Evolutionary conservation across 2,888 invertebrate genomes (phyloP), one percentile per base, ranked within the genome.

Genomic region (Blastobasis adustella): DNA sequence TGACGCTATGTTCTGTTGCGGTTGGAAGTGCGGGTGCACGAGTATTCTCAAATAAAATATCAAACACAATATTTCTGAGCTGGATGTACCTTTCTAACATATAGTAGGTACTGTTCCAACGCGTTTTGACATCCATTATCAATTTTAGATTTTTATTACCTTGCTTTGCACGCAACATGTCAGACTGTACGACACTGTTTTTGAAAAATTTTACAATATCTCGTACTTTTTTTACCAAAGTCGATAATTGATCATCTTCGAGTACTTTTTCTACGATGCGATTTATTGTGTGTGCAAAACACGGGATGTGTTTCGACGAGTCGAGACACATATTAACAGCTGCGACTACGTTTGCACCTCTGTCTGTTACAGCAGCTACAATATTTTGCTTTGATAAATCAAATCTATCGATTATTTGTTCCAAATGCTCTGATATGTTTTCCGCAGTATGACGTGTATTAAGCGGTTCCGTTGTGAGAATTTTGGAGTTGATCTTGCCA

Each of bases 1-100:
- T 58, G 58, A 50, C 54, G 23, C 57, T 52, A 49, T 55, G 58
- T 57, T 60, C 57, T 55, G 57, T 50, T 54, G 56, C 58, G 50
- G 56, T 54, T 8, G 53, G 54, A 54, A 51, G 57, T 54, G 54
- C 54, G 51, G 56, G 55, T 56, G 59, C 58, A 54, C 56, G 57
- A 10, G 52, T 53, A 50, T 58, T 58, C 52, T 49, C 49, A 53
- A 58, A 53, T 41, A 55, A 58, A 54, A 58, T 56, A 53, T 56
- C 48, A 51, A 52, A 45, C 47, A 53, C 51, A 7, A 56, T 46
- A 10, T 50, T 43, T 39, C 49, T 49, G 51, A 58, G 51, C 52
- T 55, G 47, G 36, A 55, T 51, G 41, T 56, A 56, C 46, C 56
- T 54, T 52, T 54, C 51, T 6, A 58, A 47, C 58, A 58, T 55